A percentile compares a stretch with the other conserved stretches of the same genome.
These are phyloP conservation scores for Apodemus sylvaticus DNA, from an alignment of 2,113 vertebrate genomes.

Conservation along the genomic window DNA sequence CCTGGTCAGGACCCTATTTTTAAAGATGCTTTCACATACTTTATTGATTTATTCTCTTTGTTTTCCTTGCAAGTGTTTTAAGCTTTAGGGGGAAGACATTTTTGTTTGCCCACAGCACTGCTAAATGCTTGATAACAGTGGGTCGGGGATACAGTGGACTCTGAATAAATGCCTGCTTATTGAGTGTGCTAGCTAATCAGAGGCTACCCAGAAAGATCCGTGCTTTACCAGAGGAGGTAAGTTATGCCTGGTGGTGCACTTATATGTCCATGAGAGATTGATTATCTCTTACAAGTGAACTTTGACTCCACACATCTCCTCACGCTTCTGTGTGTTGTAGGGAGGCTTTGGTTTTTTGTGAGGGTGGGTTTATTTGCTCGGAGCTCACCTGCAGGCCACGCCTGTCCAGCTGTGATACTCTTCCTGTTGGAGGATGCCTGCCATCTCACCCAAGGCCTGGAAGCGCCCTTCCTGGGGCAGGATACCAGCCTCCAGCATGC, in stretches of 20 bases:
- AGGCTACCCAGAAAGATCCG: background rate
- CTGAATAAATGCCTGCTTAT: background rate
- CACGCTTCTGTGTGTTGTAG: background rate
- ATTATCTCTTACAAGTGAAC: conserved; percentile 5
- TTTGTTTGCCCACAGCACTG: background rate
- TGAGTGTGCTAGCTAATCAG: background rate
- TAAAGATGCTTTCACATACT: too few species aligned
- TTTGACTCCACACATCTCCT: background rate
- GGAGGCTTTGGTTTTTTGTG: background rate
- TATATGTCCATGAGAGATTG: background rate
- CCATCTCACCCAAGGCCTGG: conserved; percentile 87
- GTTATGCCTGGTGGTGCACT: background rate
- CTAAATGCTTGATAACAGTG: background rate
- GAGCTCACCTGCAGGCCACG: conserved; percentile 73
- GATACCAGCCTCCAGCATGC: conserved; percentile 90
- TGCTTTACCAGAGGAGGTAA: background rate
- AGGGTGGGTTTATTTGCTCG: background rate
- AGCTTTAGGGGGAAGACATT: background rate
- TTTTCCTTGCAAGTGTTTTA: background rate
- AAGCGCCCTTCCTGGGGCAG: conserved; percentile 91
- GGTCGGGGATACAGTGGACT: background rate
- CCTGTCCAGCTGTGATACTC: conserved; percentile 90
- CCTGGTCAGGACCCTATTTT: background rate
- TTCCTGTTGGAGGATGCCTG: conserved; percentile 85
- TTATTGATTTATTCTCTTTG: background rate